These are phyloP conservation scores for Andrena praecox DNA, from an alignment of 2,888 invertebrate genomes.

Conservation along the genomic window DNA sequence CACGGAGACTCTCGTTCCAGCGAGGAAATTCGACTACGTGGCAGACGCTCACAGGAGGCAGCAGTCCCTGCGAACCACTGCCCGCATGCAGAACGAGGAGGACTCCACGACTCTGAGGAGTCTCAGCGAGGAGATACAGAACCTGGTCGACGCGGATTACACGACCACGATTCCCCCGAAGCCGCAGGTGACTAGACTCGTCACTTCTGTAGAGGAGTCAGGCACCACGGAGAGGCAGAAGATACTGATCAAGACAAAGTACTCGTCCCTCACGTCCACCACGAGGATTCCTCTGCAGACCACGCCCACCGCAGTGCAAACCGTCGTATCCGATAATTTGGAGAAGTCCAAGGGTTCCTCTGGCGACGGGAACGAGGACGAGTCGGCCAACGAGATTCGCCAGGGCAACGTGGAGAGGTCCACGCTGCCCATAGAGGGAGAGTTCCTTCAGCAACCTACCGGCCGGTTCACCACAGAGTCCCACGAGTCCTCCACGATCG, in stretches of 20 bases:
- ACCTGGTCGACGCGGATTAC: slow-evolving; percentile 67
- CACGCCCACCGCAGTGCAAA: slow-evolving; percentile 32
- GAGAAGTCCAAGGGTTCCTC: background rate
- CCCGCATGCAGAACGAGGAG: slow-evolving; percentile 49
- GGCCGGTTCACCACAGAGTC: slow-evolving; percentile 79
- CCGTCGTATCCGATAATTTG: background rate
- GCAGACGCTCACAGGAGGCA: slow-evolving; percentile 82
- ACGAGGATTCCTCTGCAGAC: slow-evolving; percentile 78
- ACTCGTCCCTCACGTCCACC: slow-evolving; percentile 80
- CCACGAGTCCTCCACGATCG: slow-evolving; percentile 82
- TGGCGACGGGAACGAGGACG: slow-evolving; percentile 50
- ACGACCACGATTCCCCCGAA: slow-evolving; percentile 73
- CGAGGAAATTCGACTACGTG: slow-evolving; percentile 81
- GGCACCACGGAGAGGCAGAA: slow-evolving; percentile 85
- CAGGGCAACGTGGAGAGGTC: slow-evolving; percentile 76
- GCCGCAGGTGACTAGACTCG: slow-evolving; percentile 84
- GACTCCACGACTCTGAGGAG: slow-evolving; percentile 9
- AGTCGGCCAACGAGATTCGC: slow-evolving; percentile 77
- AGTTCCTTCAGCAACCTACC: slow-evolving; percentile 72
- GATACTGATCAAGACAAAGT: slow-evolving; percentile 83
- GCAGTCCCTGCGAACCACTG: slow-evolving; percentile 75
- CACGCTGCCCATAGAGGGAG: slow-evolving; percentile 83
- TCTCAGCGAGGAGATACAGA: slow-evolving; percentile 41
- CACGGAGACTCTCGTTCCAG: slow-evolving; percentile 82
- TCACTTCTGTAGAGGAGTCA: slow-evolving; percentile 85